Conservation (phyloP, 64 coral and sea anemone genomes). For the Hydrozoanthus tunicans region DNA sequence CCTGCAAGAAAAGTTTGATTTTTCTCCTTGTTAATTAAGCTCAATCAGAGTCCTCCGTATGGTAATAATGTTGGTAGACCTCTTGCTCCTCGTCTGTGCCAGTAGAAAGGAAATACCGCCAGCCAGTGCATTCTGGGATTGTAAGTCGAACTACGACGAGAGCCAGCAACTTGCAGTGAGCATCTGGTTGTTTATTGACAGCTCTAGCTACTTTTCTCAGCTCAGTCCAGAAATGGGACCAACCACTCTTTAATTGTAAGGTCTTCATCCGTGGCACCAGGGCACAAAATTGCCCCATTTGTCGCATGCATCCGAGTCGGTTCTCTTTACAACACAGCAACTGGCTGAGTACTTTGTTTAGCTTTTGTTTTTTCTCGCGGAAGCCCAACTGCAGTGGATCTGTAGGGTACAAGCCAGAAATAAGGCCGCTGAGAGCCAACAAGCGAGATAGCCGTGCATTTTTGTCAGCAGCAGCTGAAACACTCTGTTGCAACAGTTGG, state of each 20-base stretch:
- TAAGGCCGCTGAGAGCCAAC: not conserved
- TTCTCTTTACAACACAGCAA: slow-evolving; percentile 24
- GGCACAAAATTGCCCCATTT: not conserved
- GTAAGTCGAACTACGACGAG: not conserved
- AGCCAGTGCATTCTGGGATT: not conserved
- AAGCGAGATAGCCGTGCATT: not conserved
- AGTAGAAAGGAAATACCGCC: not conserved
- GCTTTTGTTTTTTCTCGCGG: not conserved
- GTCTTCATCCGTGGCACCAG: not conserved
- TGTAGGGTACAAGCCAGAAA: not conserved
- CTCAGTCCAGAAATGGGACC: not conserved
- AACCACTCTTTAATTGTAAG: not conserved
- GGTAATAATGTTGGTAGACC: not conserved
- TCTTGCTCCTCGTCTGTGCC: not conserved
- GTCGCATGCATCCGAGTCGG: not conserved
- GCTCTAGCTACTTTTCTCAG: not conserved
- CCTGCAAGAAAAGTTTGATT: no score
- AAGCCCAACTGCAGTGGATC: slow-evolving; percentile 4
- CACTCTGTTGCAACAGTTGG: not conserved
- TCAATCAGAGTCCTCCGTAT: no score
- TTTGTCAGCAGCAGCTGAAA: slow-evolving; percentile 11
- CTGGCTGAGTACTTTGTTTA: not conserved
- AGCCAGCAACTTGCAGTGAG: not conserved
- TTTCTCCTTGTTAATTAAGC: no score
- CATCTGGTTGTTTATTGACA: not conserved